These are phyloP conservation scores for Clusia tigrina DNA, from an alignment of 2,888 invertebrate genomes.

Conservation along the genomic window DNA sequence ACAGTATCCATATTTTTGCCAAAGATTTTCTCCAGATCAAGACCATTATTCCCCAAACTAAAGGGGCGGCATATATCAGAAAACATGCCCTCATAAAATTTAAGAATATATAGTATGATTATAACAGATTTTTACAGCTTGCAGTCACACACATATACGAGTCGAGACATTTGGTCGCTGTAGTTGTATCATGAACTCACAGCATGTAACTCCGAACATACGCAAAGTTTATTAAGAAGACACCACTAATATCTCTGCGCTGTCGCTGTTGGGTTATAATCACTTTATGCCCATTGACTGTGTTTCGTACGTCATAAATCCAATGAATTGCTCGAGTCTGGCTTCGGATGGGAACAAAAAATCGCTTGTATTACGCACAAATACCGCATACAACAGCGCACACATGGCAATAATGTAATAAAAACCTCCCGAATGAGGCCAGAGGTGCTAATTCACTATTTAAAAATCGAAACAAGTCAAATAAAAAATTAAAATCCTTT, in stretches of 20 bases:
- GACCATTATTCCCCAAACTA: too few relatives aligned
- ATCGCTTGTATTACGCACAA: slow-evolving; percentile 27
- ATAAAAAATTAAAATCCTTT: slow-evolving; percentile 37
- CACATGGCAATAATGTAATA: slow-evolving; percentile 34
- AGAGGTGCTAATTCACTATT: slow-evolving; percentile 56
- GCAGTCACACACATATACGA: not conserved
- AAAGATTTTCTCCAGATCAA: too few relatives aligned
- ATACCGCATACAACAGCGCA: slow-evolving; percentile 3
- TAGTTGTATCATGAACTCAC: too few relatives aligned
- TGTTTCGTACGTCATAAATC: slow-evolving; percentile 50
- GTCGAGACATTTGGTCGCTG: too few relatives aligned
- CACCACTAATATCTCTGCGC: slow-evolving; percentile 2
- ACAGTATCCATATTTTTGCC: too few relatives aligned
- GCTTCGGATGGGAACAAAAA: slow-evolving; percentile 36
- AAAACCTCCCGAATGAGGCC: slow-evolving; percentile 39
- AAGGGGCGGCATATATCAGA: too few relatives aligned
- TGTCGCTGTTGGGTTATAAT: slow-evolving; percentile 40
- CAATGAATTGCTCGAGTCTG: not conserved
- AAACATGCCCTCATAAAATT: too few relatives aligned
- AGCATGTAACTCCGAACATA: slow-evolving; percentile 1
- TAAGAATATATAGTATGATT: too few relatives aligned
- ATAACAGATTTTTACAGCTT: not conserved
- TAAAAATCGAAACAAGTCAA: slow-evolving; percentile 43
- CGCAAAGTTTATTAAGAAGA: not conserved
- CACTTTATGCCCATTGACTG: slow-evolving; percentile 53